Conservation (phyloP, 1,140 invertebrate species). For the Sarcophaga peregrina region DNA sequence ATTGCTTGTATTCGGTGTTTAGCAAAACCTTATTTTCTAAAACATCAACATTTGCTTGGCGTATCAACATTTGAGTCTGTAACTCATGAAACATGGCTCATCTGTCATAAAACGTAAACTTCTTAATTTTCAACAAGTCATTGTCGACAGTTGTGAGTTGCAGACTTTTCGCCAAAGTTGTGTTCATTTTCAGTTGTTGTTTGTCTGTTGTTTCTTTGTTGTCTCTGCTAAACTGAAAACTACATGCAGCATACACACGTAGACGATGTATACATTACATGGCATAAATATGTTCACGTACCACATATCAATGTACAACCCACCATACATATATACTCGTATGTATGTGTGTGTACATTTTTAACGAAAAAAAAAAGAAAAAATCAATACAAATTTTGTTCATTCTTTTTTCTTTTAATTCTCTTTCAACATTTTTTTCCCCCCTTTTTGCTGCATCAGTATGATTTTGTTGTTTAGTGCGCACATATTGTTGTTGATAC, state of each 20-base stretch:
- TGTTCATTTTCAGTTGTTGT: slow-evolving; percentile 20
- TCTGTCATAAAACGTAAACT: slow-evolving; percentile 66
- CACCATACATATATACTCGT: not conserved
- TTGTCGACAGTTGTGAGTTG: slow-evolving; percentile 62
- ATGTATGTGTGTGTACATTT: not conserved
- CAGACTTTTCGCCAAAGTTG: slow-evolving; percentile 25
- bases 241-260: not conserved
- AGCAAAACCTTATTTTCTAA: not conserved
- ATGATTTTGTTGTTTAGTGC: slow-evolving; percentile 43
- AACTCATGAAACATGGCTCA: slow-evolving; percentile 58
- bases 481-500: slow-evolving; percentile 23
- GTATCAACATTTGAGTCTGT: slow-evolving; percentile 51
- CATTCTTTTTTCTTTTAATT: not conserved
- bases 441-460: slow-evolving; percentile 37
- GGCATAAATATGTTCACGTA: too few relatives aligned
- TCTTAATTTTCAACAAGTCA: slow-evolving; percentile 66
- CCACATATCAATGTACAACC: not conserved
- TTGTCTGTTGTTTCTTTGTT: slow-evolving; percentile 36
- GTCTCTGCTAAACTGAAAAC: not conserved
- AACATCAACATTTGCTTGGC: not conserved
- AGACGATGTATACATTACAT: not conserved
- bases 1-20: not conserved
- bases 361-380: not conserved
- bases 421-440: not conserved
- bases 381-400: slow-evolving; percentile 18